Evolutionary conservation across 2,797 vertebrate genomes (phyloP), one percentile per base, ranked within the genome.

Genomic region (Chrosomus eos): DNA sequence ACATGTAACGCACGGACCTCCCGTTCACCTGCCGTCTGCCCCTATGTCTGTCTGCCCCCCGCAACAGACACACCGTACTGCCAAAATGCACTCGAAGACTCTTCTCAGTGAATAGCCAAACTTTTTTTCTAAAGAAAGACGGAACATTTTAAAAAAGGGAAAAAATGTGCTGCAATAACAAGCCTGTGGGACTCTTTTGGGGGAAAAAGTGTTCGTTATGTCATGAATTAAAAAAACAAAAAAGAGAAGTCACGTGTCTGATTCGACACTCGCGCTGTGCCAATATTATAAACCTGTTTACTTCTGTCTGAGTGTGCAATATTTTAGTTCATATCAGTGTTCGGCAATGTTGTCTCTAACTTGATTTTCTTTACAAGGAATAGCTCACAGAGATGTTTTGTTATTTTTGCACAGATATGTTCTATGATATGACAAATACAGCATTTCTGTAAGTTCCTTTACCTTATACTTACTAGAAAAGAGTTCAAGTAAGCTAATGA

Each of bases 231-330:
- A 71, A 77, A 81, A 84, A 55, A 84, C 16, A 78, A 82, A 87
- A 82, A 87, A 73, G 36, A 78, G 43, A 80, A 68, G 77, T 94
- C 87, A 58, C 16, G 68, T 83, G 82, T 89, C 71, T 9, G 26
- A 28, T 36, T 78, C 91, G 91, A 93, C 89, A 86, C 91, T 91
- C 92, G 92, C 89, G 90, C 90, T 92, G 93, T 93, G 93, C 93
- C 93, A 93, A 93, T 90, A 91, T 81, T 55, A 91, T 86, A 91
- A 91, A 93, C 90, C 90, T 93, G 91, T 94, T 93, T 93, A 93
- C 92, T 72, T 94, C 91, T 88, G 94, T 94, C 92, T 92, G 89
- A 89, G 90, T 95, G 95, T 95, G 93, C 93, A 94, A 93, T 94
- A 93, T 90, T 90, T 94, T 91, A 91, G 92, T 92, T 90, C n/a